A percentile compares a stretch with the other conserved stretches of the same genome.
These are phyloP conservation scores for Scaptodrosophila latifasciaeformis DNA, from an alignment of 2,888 invertebrate genomes.

Conservation along the genomic window DNA sequence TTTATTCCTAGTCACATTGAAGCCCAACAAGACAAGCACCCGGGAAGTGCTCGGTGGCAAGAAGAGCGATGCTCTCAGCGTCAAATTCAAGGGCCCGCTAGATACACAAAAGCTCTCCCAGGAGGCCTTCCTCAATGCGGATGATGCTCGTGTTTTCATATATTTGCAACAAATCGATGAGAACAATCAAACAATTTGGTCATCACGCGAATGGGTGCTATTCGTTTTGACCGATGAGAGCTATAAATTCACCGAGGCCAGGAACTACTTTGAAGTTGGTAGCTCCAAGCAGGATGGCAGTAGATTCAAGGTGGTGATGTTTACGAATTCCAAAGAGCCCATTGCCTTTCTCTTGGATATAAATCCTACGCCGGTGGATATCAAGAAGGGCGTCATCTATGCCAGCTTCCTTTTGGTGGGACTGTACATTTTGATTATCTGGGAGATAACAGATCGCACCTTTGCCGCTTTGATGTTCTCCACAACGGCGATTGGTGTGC, in stretches of 20 bases:
- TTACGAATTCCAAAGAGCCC: background rate
- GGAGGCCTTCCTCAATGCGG: too few relatives aligned
- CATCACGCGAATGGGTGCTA: background rate
- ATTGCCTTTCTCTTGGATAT: constrained; percentile 75
- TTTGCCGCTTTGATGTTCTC: constrained; percentile 74
- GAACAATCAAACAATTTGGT: background rate
- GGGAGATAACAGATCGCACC: constrained; percentile 79
- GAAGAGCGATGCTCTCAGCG: too few relatives aligned
- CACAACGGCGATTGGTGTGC: constrained; percentile 80
- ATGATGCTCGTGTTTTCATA: too few relatives aligned
- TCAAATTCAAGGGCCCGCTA: too few relatives aligned
- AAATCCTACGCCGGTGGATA: constrained; percentile 78
- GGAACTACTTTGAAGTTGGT: background rate
- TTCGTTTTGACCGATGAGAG: background rate
- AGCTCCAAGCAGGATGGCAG: too few relatives aligned
- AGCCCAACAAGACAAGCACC: too few relatives aligned
- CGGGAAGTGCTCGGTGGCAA: too few relatives aligned
- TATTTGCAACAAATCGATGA: too few relatives aligned
- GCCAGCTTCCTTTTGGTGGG: constrained; percentile 82
- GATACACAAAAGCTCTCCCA: too few relatives aligned
- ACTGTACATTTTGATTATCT: constrained; percentile 88
- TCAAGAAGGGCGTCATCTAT: constrained; percentile 82
- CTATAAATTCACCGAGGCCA: background rate
- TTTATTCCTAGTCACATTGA: too few relatives aligned
- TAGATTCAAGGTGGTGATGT: background rate